Base-by-base conservation (phyloP, 1,140 invertebrate species). In the Hylyphantes graminicola region DNA sequence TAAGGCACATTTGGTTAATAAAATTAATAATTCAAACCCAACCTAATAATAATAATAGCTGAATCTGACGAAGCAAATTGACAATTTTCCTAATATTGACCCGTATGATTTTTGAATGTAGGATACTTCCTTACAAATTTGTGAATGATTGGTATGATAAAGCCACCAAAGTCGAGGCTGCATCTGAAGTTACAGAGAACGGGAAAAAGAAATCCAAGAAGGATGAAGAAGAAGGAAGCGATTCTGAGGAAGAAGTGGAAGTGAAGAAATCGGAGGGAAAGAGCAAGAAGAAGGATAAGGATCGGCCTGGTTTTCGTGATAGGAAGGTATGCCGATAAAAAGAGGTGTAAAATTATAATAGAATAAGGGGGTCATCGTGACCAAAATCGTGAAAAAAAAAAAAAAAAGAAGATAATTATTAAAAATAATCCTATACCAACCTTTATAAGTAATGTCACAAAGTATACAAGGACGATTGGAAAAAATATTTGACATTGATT, bases 251-350 rank as follows among this genome's bases (percentile, higher is more conserved):
- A 55, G 74, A 85, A 77, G 64, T 17, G 51, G 63, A 70, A n/a
- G 65, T 70, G 54, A 51, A 72, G 11, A 77, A 73, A 61, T 53
- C 19, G 10, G 57, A 70, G 10, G 59, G 19, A 50, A 79, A 79
- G 9, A 15, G 61, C 7, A 85, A 85, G 48, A 86, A 86, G 63
- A n/a, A n/a, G n/a, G n/a, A n/a, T n/a, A 85, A 78, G 19, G 81
- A 85, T 17, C 50, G 83, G 11, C 85, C 85, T 57, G 85, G 85
- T 11, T 86, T 86, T 72, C 51, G 85, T 53, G 85, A 86, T 61
- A 13, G 85, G 59, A 86, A 86, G 59, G 85, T 86, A 55, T 53
- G 15, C 9, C n/a, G n/a, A 57, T 2, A 57, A 0, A 2, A 10
- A 57, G 10, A 57, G 55, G 55, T 15, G 0, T 57, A 15, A 57